Evolutionary conservation across 2,888 invertebrate genomes (phyloP).

Genomic region (Synanthedon formicaeformis): DNA sequence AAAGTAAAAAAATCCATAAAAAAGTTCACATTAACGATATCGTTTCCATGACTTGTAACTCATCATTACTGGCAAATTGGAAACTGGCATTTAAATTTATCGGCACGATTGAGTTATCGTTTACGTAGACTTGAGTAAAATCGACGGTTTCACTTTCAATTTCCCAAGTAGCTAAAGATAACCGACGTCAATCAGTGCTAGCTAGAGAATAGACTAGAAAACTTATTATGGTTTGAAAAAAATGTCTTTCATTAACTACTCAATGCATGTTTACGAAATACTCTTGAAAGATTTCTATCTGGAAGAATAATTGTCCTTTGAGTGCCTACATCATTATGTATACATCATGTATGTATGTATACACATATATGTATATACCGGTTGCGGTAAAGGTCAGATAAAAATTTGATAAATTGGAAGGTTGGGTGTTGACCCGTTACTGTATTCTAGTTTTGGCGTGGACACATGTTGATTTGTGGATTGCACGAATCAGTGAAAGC

Average conservation of each 20-base stretch:
- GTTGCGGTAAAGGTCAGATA: too few species aligned
- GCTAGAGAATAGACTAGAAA: background rate
- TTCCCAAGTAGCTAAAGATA: slow-evolving; percentile 11
- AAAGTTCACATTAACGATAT: slow-evolving; percentile 2
- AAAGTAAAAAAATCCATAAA: background rate
- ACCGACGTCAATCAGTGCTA: slow-evolving; percentile 5
- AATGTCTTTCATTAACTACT: background rate
- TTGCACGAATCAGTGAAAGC: too few species aligned
- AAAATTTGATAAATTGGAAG: too few species aligned
- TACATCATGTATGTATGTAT: too few species aligned
- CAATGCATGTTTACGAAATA: too few species aligned
- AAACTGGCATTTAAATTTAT: slow-evolving; percentile 8
- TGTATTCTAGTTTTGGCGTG: too few species aligned
- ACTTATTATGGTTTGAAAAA: background rate
- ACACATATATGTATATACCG: too few species aligned
- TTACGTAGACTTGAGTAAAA: slow-evolving; percentile 8
- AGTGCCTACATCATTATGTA: too few species aligned
- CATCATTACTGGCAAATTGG: slow-evolving; percentile 9
- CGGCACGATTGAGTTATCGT: slow-evolving; percentile 18
- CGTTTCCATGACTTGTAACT: background rate
- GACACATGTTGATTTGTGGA: too few species aligned
- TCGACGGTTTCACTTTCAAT: slow-evolving; percentile 16
- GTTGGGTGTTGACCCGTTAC: too few species aligned
- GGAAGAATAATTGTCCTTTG: too few species aligned
- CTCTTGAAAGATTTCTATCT: too few species aligned